These are phyloP conservation scores for Hyphantria cunea DNA, from an alignment of 1,140 invertebrate species.

Conservation along the genomic window DNA sequence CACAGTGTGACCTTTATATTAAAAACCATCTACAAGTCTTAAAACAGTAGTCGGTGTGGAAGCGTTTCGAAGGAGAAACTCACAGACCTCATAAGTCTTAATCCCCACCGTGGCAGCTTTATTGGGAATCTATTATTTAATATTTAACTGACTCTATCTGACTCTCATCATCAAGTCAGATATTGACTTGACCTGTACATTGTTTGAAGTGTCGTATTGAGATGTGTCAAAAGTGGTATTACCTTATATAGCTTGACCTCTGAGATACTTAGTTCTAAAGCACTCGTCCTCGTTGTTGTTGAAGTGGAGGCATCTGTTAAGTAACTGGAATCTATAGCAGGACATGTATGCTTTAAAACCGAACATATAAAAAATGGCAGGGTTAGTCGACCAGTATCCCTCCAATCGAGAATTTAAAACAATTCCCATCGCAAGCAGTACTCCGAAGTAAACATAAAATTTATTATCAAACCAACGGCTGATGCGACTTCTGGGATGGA, in stretches of 20 bases:
- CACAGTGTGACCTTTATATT: conserved; percentile 8
- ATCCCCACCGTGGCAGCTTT: conserved; percentile 37
- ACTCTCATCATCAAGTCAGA: conserved; percentile 39
- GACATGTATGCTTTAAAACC: conserved; percentile 31
- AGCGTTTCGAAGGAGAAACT: conserved; percentile 11
- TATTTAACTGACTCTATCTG: conserved; percentile 34
- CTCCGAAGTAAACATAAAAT: conserved; percentile 32
- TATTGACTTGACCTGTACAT: conserved; percentile 35
- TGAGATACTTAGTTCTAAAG: not conserved
- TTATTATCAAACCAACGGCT: conserved; percentile 34
- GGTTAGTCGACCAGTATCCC: conserved; percentile 29
- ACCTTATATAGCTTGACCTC: conserved; percentile 39
- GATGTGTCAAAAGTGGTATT: conserved; percentile 30
- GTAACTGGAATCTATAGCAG: conserved; percentile 18
- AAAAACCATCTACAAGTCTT: conserved; percentile 13
- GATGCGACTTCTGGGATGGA: conserved; percentile 25
- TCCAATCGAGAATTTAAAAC: conserved; percentile 29
- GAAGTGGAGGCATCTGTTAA: conserved; percentile 37
- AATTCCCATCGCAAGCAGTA: conserved; percentile 34
- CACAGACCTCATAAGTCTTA: conserved; percentile 43
- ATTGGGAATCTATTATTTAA: conserved; percentile 32
- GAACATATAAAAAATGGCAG: conserved; percentile 32
- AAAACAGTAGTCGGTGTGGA: conserved; percentile 6
- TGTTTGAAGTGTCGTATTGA: conserved; percentile 33
- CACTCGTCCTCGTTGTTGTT: conserved; percentile 21